A percentile compares a stretch with the other conserved stretches of the same genome.
phyloP scores from a whole-genome alignment of 2,888 invertebrate genomes.

The Pemphredon lugubris region DNA sequence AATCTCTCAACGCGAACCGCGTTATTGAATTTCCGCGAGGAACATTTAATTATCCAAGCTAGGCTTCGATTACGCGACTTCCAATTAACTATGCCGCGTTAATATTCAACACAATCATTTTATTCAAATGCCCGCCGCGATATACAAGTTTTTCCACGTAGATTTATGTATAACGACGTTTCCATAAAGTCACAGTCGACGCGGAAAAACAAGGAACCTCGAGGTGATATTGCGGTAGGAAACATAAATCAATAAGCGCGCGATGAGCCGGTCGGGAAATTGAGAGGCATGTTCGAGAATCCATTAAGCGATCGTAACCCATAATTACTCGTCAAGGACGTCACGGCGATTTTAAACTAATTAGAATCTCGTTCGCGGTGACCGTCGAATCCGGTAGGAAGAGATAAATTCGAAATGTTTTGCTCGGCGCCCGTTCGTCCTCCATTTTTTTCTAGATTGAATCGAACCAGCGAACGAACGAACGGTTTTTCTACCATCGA shows the following conservation, averaged over 20 bases:
- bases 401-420: not conserved
- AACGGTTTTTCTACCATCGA: too few relatives aligned
- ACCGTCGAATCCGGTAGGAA: not conserved
- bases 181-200: not conserved
- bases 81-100: not conserved
- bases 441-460: too few relatives aligned
- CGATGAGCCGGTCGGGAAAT: slow-evolving; percentile 39
- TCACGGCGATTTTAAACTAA: slow-evolving; percentile 48
- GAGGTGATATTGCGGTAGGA: slow-evolving; percentile 24
- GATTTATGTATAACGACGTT: not conserved
- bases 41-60: not conserved
- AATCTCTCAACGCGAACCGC: too few relatives aligned
- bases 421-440: not conserved
- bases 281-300: slow-evolving; percentile 48
- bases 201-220: slow-evolving; percentile 44
- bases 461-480: too few relatives aligned
- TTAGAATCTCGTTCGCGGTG: slow-evolving; percentile 45
- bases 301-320: slow-evolving; percentile 45
- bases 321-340: slow-evolving; percentile 61
- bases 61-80: not conserved
- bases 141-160: not conserved
- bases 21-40: not conserved
- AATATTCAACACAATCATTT: not conserved
- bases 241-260: slow-evolving; percentile 46
- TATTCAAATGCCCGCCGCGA: not conserved